Percentiles rank a stretch among this genome's conserved stretches.
Conservation (phyloP, 1,140 invertebrate species). For the Lanistes nyassanus region DNA sequence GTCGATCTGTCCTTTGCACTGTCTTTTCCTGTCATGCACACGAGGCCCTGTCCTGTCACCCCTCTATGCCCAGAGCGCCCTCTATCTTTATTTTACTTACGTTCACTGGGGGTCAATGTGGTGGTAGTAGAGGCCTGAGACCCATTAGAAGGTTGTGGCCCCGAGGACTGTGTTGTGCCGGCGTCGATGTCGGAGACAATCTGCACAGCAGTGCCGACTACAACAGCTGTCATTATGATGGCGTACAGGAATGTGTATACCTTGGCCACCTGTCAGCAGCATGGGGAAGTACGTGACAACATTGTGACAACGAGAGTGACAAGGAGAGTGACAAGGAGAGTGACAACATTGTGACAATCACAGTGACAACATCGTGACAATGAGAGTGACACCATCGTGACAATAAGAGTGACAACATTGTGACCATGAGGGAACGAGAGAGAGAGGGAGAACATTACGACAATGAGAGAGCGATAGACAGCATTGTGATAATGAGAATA, state of each 20-base stretch:
- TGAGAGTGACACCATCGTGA: neutral
- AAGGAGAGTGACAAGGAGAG: too few species aligned
- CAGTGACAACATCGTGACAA: neutral
- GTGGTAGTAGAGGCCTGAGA: constrained; percentile 12
- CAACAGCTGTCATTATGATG: constrained; percentile 58
- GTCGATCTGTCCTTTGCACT: too few species aligned
- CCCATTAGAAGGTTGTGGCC: neutral
- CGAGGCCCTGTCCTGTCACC: too few species aligned
- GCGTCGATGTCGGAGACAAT: constrained; percentile 44
- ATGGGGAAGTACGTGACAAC: too few species aligned
- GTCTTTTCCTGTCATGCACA: too few species aligned
- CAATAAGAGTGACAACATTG: neutral
- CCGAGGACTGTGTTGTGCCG: neutral
- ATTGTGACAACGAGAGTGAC: too few species aligned
- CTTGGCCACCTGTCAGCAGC: constrained; percentile 45
- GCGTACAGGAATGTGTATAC: constrained; percentile 57
- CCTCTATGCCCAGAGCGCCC: too few species aligned
- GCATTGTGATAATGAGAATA: too few species aligned
- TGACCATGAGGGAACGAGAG: too few species aligned
- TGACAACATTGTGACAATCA: neutral
- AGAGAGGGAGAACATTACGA: too few species aligned
- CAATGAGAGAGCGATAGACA: too few species aligned
- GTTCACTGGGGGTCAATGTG: constrained; percentile 7
- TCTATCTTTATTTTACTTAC: too few species aligned
- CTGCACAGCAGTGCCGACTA: constrained; percentile 56